Conservation (phyloP, 1,140 invertebrate species). For the Megalonaias nervosa region DNA sequence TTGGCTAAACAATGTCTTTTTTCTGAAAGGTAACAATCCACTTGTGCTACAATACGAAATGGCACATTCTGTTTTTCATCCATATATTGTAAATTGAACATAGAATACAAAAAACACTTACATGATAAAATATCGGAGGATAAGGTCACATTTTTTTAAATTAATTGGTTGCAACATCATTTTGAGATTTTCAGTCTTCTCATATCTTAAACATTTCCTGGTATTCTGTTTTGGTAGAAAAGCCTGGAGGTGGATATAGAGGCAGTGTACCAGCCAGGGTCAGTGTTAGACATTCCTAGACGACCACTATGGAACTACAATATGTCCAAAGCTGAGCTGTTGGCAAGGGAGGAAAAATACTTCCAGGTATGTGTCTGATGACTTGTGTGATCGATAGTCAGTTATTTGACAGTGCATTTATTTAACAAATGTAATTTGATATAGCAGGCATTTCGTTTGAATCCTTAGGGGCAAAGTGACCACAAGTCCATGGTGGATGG, state of each 20-base stretch:
- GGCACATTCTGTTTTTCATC: background rate
- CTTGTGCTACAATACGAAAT: background rate
- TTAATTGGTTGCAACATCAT: background rate
- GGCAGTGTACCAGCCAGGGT: slow-evolving; percentile 80
- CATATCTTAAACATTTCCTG: background rate
- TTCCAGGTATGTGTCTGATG: slow-evolving; percentile 59
- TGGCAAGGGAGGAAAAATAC: slow-evolving; percentile 74
- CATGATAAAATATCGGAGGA: background rate
- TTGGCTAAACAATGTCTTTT: background rate
- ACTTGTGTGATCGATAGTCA: too few species aligned
- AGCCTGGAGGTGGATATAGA: slow-evolving; percentile 80
- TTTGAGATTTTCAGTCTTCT: background rate
- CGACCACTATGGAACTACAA: slow-evolving; percentile 86
- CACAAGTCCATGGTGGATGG: background rate
- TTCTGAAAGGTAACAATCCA: background rate
- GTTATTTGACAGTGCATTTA: background rate
- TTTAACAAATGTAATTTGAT: background rate
- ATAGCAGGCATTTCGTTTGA: background rate
- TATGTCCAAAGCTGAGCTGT: slow-evolving; percentile 81
- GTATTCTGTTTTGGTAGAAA: slow-evolving; percentile 38
- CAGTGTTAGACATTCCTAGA: slow-evolving; percentile 82
- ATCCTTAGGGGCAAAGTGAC: background rate
- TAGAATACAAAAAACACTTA: background rate
- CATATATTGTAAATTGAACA: background rate
- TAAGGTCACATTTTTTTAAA: background rate